A percentile compares a stretch with the other conserved stretches of the same genome.
These are phyloP conservation scores for Actenoides hombroni DNA, from an alignment of 2,113 vertebrate genomes.

Conservation along the genomic window DNA sequence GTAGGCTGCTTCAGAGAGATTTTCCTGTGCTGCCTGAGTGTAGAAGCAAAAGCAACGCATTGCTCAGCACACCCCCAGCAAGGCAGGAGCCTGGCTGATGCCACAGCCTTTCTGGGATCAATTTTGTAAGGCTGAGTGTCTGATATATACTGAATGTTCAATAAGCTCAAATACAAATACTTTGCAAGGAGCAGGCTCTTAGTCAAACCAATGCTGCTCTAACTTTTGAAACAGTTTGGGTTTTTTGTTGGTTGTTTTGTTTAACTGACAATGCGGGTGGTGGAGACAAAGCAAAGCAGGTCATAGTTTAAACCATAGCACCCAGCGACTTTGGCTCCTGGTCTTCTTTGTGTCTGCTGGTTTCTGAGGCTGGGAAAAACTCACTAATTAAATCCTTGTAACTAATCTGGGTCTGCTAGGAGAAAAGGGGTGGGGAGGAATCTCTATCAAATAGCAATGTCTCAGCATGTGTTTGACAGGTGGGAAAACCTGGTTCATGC, in stretches of 20 bases:
- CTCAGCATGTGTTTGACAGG: neutral
- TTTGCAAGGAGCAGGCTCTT: neutral
- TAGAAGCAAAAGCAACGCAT: neutral
- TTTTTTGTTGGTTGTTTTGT: neutral
- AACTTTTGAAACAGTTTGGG: neutral
- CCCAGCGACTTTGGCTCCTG: neutral
- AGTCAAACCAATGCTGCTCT: neutral
- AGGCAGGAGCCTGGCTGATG: neutral
- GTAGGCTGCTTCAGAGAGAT: slow-evolving; percentile 65
- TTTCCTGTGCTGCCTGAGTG: slow-evolving; percentile 48
- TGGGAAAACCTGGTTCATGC: neutral
- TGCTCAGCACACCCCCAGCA: neutral
- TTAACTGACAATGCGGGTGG: neutral
- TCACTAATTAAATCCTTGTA: slow-evolving; percentile 18
- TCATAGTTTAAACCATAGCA: neutral
- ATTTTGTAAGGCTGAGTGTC: neutral
- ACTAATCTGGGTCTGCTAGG: neutral
- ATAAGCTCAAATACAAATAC: neutral
- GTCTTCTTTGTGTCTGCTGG: neutral
- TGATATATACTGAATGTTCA: slow-evolving; percentile 8
- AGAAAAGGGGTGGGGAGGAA: neutral
- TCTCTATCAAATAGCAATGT: neutral
- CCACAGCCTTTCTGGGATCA: neutral
- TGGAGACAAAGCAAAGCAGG: neutral
- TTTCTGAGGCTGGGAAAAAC: neutral